Evolutionary conservation across 2,797 vertebrate species (phyloP), one percentile per base, ranked within the genome.

Genomic region (Phrynocephalus guinanensis): DNA sequence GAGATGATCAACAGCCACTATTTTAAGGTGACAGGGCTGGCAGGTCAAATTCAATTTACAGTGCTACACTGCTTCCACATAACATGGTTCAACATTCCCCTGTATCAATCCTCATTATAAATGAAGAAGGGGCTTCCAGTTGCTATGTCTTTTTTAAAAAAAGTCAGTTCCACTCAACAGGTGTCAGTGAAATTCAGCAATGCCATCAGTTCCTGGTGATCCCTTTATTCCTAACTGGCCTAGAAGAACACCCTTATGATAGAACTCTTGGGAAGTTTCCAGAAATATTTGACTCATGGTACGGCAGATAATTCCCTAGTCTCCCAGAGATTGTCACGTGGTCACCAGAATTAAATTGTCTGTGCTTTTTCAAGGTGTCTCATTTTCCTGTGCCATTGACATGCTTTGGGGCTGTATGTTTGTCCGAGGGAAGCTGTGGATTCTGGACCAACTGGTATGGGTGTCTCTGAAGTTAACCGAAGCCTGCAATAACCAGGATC

Each of bases 1-100:
- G 16, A 70, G 83, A 93, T 86, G 93, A 88, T n/a, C 80, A 92
- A 92, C 81, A 87, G 48, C 2, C 0, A 22, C 75, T 72, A 90
- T 88, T 90, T 90, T 1, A 88, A 89, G 78, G 3, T 52, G 88
- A 89, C 80, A 84, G 86, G 82, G 92, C 93, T 87, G 88, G 60
- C 70, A 84, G 28, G 83, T 60, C 82, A 87, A 90, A 86, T 3
- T 92, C 92, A 89, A 92, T 89, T 78, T 84, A 81, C 86, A 89
- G 88, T 78, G 82, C 66, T 88, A 73, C 83, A 93, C 87, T 92
- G 70, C 79, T 89, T 60, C 24, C 22, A 15, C 28, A 8, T 30
- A 48, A 66, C 16, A 50, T 82, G n/a, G 71, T 1, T 16, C 33
- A 86, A 80, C 44, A 72, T 56, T 22, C 10, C 26, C 28, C 24